These are phyloP conservation scores for Meleagris gallopavo DNA, from an alignment of 2,113 vertebrate species.

Conservation along the genomic window DNA sequence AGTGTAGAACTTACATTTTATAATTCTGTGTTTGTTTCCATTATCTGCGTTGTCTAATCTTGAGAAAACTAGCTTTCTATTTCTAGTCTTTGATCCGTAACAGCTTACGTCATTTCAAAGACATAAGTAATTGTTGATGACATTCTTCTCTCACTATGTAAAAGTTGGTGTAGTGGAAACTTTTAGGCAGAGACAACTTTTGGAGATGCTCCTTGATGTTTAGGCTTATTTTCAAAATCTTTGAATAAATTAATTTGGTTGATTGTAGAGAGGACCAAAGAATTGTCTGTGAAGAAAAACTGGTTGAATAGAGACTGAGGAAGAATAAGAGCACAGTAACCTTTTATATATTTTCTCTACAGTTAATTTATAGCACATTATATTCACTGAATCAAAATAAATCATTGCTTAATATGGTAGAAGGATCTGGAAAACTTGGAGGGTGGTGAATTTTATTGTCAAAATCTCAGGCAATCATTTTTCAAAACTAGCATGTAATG, in stretches of 20 bases:
- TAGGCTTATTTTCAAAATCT: not conserved
- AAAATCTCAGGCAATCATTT: not conserved
- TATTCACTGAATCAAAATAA: not conserved
- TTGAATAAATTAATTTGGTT: not conserved
- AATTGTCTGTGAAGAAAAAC: not conserved
- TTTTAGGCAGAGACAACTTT: not conserved
- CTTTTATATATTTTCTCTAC: not conserved
- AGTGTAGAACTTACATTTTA: not conserved
- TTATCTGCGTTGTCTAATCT: not conserved
- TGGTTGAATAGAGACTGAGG: not conserved
- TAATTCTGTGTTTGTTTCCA: not conserved
- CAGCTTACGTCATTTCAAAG: constrained; percentile 9
- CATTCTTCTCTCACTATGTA: not conserved
- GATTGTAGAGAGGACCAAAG: not conserved
- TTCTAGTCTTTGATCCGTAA: not conserved
- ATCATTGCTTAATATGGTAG: not conserved
- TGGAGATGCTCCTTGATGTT: not conserved
- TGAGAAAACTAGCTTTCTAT: not conserved
- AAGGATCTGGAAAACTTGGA: not conserved
- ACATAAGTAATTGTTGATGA: not conserved
- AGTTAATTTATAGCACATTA: not conserved
- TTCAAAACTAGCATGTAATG: fast-evolving
- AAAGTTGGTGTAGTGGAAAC: not conserved
- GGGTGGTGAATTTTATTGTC: not conserved
- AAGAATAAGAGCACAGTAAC: not conserved